Evolutionary conservation across 2,113 vertebrate species (phyloP), one percentile per base, ranked within the genome.

Genomic region (Eurypyga helias): DNA sequence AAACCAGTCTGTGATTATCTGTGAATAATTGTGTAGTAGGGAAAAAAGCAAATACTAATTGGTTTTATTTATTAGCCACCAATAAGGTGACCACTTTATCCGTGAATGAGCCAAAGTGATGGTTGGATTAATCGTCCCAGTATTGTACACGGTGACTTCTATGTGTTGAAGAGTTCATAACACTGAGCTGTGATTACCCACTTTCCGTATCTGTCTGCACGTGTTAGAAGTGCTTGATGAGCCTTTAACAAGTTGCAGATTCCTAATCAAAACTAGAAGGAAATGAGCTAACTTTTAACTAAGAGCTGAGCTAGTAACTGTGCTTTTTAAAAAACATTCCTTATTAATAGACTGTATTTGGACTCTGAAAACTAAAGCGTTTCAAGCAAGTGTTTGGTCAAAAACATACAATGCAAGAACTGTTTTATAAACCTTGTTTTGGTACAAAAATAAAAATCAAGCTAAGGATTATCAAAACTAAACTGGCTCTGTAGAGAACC

Each of bases 1-100:
- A n/a, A n/a, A n/a, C n/a, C n/a, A n/a, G n/a, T n/a, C n/a, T n/a
- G n/a, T n/a, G n/a, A n/a, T n/a, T n/a, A n/a, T n/a, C n/a, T n/a
- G n/a, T n/a, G 91, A 70, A 38, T 58, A 96, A 95, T 96, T 98
- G 76, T 82, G 98, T 69, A 92, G 89, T 48, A 95, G 89, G 98
- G 98, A 9, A 99, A 99, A 69, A n/a, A 7, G 98, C 94, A 93
- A 98, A 98, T 96, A 98, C 98, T 96, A 99, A 16, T 18, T 98
- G 97, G 65, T 97, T 98, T 85, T 97, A 97, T 98, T 99, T 83
- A 88, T 87, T 93, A 96, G 89, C 13, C 51, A 70, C 25, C 49
- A 60, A 38, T 24, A 91, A 96, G 66, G 48, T 38, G 49, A 48
- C n/a, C 2, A 21, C 36, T 60, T 75, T 81, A 51, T 58, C 43